Base-by-base conservation (phyloP, 2,888 invertebrate genomes). In the Tenthredo amoena region DNA sequence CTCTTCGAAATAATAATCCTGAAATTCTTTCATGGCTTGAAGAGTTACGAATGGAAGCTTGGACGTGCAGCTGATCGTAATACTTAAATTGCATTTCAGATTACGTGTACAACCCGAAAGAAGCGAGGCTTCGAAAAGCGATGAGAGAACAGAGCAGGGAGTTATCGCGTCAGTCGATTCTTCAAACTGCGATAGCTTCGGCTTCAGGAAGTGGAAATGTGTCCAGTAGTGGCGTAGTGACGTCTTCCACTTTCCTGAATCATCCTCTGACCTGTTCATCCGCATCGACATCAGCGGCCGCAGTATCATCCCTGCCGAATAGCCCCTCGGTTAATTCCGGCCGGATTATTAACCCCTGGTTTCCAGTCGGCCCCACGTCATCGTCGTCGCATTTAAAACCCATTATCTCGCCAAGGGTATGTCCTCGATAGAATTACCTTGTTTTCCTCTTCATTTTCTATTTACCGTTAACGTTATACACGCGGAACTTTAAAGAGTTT, bases 61-160 rank as follows among this genome's bases (percentile, higher is more conserved):
- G 31, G 12, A 50, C 10, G n/a, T n/a, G 7, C 68, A 15, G 34
- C 68, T 34, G 34, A 68, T 34, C 68, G 18, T 62, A 40, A 65
- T 43, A 40, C 76, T 18, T 34, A 68, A 68, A 68, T 62, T 37
- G 21, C 21, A 18, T 92, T 94, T 15, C 94, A 95, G 95, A 95
- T 93, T 96, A 96, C 92, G 95, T 95, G 86, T 96, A 95, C 93
- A 96, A 95, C 91, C 95, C 96, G 68, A 95, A 95, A 89, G 95
- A 95, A 92, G 95, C 95, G 74, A 93, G 95, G 86, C 93, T 95
- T 90, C 94, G 95, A 86, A 96, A 95, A 91, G 95, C 95, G 81
- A 94, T 95, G 94, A 94, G 95, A 88, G 95, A 95, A 89, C 93
- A 93, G 86, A 92, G 89, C 82, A 91, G 93, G 50, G 92, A 93